Percentiles rank a stretch among this genome's conserved stretches.
These are phyloP conservation scores for Anastrepha obliqua DNA, from an alignment of 1,140 invertebrate species.

Conservation along the genomic window DNA sequence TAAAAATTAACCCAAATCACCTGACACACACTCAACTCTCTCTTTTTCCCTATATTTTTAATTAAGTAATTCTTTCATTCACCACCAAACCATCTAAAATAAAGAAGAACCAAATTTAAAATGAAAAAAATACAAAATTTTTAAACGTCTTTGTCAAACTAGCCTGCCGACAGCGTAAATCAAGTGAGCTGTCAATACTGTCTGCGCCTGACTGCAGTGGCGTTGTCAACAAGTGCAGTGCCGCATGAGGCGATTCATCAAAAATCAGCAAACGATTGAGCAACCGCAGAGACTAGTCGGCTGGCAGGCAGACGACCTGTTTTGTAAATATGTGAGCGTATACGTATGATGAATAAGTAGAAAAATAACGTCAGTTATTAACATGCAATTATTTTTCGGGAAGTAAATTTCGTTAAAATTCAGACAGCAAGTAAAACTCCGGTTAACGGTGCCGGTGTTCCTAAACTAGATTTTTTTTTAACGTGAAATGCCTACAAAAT, in stretches of 20 bases:
- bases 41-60: too few relatives aligned
- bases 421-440: neutral
- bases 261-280: neutral
- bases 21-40: too few relatives aligned
- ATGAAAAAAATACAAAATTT: neutral
- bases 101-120: too few relatives aligned
- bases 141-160: neutral
- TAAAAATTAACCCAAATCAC: too few relatives aligned
- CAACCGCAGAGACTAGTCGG: neutral
- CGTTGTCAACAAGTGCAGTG: neutral
- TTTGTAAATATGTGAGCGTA: too few relatives aligned
- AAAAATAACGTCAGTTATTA: neutral
- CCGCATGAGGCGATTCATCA: neutral
- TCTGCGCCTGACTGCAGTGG: neutral
- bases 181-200: slow-evolving; percentile 13
- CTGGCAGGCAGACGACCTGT: too few relatives aligned
- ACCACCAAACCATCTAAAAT: too few relatives aligned
- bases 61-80: too few relatives aligned
- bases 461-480: neutral
- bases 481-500: neutral
- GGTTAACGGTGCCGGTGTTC: neutral
- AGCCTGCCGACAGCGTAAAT: neutral
- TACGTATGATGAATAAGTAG: neutral
- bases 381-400: neutral
- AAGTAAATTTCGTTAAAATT: slow-evolving; percentile 35